These are phyloP conservation scores for Thunnus thynnus DNA, from an alignment of 2,113 vertebrate genomes.

Conservation along the genomic window DNA sequence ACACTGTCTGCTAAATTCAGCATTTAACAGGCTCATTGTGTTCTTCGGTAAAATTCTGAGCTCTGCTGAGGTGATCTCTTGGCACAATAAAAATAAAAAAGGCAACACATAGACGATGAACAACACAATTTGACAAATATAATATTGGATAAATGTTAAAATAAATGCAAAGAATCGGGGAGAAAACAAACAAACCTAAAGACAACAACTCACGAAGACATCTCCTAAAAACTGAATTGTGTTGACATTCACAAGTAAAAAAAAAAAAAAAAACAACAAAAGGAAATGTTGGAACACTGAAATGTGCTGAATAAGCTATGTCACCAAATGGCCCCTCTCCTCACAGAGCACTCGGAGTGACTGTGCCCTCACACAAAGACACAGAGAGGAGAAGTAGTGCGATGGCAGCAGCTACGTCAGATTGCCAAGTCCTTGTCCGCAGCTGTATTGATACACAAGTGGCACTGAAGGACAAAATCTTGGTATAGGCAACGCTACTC, in stretches of 20 bases:
- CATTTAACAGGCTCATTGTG: not conserved
- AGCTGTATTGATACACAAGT: slow-evolving; percentile 60
- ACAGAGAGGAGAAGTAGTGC: slow-evolving; percentile 54
- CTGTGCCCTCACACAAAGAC: slow-evolving; percentile 55
- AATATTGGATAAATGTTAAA: not conserved
- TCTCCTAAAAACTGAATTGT: slow-evolving; percentile 21
- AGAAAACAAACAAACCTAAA: not conserved
- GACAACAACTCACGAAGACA: not conserved
- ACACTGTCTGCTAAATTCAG: not conserved
- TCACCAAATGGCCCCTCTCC: slow-evolving; percentile 26
- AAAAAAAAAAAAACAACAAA: slow-evolving; percentile 7
- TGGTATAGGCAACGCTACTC: slow-evolving; percentile 15
- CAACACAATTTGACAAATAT: not conserved
- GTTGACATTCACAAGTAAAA: slow-evolving; percentile 32
- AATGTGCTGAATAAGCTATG: slow-evolving; percentile 52
- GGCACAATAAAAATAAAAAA: too few relatives aligned
- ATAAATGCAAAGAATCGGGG: not conserved
- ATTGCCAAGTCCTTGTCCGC: slow-evolving; percentile 63
- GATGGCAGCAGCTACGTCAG: slow-evolving; percentile 75
- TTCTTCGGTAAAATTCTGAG: not conserved
- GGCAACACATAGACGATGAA: too few relatives aligned
- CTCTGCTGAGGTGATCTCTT: not conserved
- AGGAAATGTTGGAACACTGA: slow-evolving; percentile 2
- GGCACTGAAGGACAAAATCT: slow-evolving; percentile 69
- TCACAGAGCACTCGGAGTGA: slow-evolving; percentile 39